Base-by-base conservation (phyloP, 2,113 vertebrate species). In the Eira barbara region DNA sequence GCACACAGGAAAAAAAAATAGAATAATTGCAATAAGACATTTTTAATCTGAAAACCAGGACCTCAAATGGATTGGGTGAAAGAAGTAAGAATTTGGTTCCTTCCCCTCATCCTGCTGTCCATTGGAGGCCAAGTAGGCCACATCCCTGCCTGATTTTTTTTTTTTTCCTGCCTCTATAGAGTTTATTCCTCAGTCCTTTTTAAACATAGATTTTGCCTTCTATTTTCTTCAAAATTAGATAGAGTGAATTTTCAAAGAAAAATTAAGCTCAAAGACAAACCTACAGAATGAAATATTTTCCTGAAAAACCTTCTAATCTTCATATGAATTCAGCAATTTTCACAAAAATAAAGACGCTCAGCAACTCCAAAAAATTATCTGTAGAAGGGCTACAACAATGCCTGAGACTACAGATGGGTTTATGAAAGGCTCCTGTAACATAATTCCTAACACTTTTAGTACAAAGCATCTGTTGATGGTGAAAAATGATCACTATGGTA, bases 381-480 rank as follows among this genome's bases (percentile, higher is more conserved):
- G 9, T 73, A 74, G 39, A 96, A 74, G 7, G 29, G 20, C 27
- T 34, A 1, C 42, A 69, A 2, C 47, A 74, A 65, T 47, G 27
- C 6, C 76, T 93, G 18, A 15, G 21, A 21, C 81, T 69, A 85
- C 4, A 67, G 18, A 42, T 67, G 29, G 45, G 34, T 12, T 81
- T 79, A 36, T 79, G 39, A 74, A 89, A 71, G 49, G 11, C 36
- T 55, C 61, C 36, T 88, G 27, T 83, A 34, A 97, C 84, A 10
- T 81, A 73, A 94, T 59, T 67, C 23, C 34, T 71, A 13, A 83
- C 71, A 79, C n/a, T 79, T 88, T 80, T 49, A 85, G 39, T 85
- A 74, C 71, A 96, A 95, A 95, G 13, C 39, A 52, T 93, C 73
- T 96, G 47, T 94, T 97, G 65, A 83, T 94, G 18, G 36, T 95